A percentile compares a stretch with the other conserved stretches of the same genome.
phyloP scores from a whole-genome alignment of 2,113 vertebrate species.

The Campylomormyrus numenius region DNA sequence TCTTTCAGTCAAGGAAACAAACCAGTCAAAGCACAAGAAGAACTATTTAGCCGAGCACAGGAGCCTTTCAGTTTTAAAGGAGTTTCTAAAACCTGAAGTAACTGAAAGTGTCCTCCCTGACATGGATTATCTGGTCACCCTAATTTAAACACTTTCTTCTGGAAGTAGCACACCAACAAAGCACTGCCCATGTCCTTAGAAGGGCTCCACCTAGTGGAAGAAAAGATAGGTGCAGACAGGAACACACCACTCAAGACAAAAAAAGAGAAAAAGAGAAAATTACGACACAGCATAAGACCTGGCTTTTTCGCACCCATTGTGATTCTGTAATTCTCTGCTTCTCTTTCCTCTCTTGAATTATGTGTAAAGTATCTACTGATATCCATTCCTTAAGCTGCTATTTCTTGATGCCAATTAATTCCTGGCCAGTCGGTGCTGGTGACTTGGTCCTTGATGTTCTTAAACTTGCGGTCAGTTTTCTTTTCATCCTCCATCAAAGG shows the following conservation, averaged over 20 bases:
- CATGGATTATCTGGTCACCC: not conserved
- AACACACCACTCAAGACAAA: not conserved
- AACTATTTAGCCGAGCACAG: not conserved
- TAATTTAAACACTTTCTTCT: not conserved
- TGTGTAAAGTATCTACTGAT: not conserved
- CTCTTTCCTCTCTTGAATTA: not conserved
- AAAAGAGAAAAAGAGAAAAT: not conserved
- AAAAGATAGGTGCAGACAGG: not conserved
- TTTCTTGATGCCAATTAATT: not conserved
- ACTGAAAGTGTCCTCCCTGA: not conserved
- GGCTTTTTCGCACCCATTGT: not conserved
- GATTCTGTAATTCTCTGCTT: not conserved
- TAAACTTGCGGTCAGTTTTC: not conserved
- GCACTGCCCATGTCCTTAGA: not conserved
- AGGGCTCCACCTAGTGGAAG: not conserved
- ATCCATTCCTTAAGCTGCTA: not conserved
- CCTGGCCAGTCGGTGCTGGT: not conserved
- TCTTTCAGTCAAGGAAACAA: not conserved
- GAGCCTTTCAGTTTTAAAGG: not conserved
- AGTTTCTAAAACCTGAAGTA: not conserved
- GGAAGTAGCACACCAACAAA: not conserved
- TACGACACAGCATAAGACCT: not conserved
- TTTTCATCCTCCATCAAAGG: not conserved
- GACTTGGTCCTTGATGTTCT: not conserved
- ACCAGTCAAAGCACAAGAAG: not conserved